Base-by-base conservation (phyloP, 1,140 invertebrate species). In the Cyclina sinensis region DNA sequence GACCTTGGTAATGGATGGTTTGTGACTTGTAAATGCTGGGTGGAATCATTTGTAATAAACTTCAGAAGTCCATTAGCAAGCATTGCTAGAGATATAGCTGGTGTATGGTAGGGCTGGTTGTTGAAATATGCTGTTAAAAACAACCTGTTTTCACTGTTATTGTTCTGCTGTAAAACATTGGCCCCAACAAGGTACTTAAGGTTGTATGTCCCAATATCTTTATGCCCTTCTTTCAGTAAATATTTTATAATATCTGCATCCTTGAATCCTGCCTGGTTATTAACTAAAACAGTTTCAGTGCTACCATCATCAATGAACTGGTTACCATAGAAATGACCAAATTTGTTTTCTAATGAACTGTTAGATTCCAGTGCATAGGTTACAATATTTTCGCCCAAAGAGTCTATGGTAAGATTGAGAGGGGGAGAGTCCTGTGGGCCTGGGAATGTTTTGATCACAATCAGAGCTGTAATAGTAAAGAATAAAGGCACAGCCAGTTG, bases 51-150 rank as follows among this genome's bases (percentile, higher is more conserved):
- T 11, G 89, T 89, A 32, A 93, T 78, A 87, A 94, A 94, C 74
- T 95, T 93, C 7, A 97, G 92, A 27, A 97, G 54, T 30, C 96
- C 94, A 93, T 97, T 97, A 74, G 96, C 95, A 3, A 97, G 89
- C 16, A 96, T 81, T 92, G 96, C 96, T 35, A 97, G 90, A 0
- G 96, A 96, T 14, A 97, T 96, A 0, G 97, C 97, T 48, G 97
- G 96, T 59, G 97, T 96, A 93, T 98, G 98, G 93, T 97, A 97
- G 0, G 97, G 95, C 90, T 96, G 96, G 89, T 96, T 95, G 85
- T 96, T 96, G 91, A 96, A 96, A 79, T 94, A 94, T 4, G 94
- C 94, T n/a, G 84, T 93, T 14, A 84, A 89, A n/a, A 86, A 35
- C 1, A 65, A 30, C 16, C 21, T 35, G n/a, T 4, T 48, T 27